These are phyloP conservation scores for Corella eumyota DNA, from an alignment of 23 tunicate genomes.

Conservation along the genomic window DNA sequence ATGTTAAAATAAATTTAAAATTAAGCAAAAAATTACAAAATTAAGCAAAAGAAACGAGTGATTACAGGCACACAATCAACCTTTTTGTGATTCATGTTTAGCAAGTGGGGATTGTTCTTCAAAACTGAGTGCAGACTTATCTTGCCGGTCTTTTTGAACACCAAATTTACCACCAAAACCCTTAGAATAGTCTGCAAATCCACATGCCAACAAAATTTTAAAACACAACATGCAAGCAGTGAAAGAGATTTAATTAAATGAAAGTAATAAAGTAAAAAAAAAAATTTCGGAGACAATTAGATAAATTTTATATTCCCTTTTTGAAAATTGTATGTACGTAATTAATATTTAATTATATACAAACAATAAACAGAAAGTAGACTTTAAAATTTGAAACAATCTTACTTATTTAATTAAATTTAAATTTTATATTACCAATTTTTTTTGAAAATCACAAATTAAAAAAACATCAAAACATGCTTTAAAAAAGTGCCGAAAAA, in stretches of 20 bases:
- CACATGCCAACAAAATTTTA: not conserved
- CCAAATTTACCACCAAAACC: slow-evolving; percentile 86
- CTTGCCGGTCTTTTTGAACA: slow-evolving; percentile 53
- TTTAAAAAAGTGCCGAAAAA: no score
- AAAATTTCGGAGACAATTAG: not conserved
- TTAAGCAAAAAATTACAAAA: not conserved
- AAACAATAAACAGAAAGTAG: no score
- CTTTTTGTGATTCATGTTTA: slow-evolving; percentile 80
- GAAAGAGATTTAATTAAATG: not conserved
- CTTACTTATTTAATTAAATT: no score
- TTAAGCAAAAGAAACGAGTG: not conserved
- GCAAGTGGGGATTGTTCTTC: slow-evolving; percentile 33
- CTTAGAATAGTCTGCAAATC: slow-evolving; percentile 24
- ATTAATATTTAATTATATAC: no score
- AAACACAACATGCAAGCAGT: not conserved
- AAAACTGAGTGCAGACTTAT: slow-evolving; percentile 54
- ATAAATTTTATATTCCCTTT: no score
- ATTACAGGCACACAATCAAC: slow-evolving; percentile 9
- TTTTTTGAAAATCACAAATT: no score
- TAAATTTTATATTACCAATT: no score
- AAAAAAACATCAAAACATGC: no score
- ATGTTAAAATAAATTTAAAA: not conserved
- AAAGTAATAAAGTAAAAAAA: not conserved
- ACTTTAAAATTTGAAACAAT: no score
- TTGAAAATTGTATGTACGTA: no score